These are phyloP conservation scores for Lepetodrilus schrolli DNA, from an alignment of 2,888 invertebrate genomes.

Conservation along the genomic window DNA sequence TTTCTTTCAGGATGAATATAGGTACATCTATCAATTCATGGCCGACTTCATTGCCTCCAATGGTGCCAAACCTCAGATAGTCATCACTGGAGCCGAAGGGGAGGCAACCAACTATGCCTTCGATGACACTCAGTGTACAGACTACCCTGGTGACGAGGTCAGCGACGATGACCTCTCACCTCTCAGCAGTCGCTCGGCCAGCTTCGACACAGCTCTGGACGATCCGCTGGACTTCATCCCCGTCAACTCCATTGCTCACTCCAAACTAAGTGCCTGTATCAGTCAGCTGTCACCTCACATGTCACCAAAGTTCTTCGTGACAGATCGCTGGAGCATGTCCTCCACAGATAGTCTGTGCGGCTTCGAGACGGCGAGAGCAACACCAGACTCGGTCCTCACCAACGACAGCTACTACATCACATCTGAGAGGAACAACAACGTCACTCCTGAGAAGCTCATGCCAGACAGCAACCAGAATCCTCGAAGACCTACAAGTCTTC, in stretches of 20 bases:
- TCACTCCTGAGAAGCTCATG: background rate
- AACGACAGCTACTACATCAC: background rate
- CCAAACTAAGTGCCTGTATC: slow-evolving; percentile 34
- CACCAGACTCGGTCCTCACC: slow-evolving; percentile 2
- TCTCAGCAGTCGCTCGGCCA: slow-evolving; percentile 42
- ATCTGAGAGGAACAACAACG: slow-evolving; percentile 5
- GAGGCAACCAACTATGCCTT: slow-evolving; percentile 37
- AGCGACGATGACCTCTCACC: slow-evolving; percentile 36
- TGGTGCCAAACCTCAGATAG: slow-evolving; percentile 55
- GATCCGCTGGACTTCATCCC: slow-evolving; percentile 37
- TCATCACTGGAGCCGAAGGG: slow-evolving; percentile 55
- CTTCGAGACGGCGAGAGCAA: slow-evolving; percentile 11
- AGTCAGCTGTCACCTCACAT: slow-evolving; percentile 34
- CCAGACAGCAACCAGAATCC: background rate
- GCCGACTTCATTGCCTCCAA: slow-evolving; percentile 54
- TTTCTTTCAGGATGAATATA: slow-evolving; percentile 70
- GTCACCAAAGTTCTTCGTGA: slow-evolving; percentile 6
- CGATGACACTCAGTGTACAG: slow-evolving; percentile 2
- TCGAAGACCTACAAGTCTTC: background rate
- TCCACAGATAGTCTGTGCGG: slow-evolving; percentile 31
- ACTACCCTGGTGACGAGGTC: slow-evolving; percentile 10
- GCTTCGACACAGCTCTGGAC: slow-evolving; percentile 46
- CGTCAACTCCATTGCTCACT: slow-evolving; percentile 35
- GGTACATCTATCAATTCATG: slow-evolving; percentile 72
- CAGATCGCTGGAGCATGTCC: slow-evolving; percentile 30